Conservation (phyloP, 2,888 invertebrate species). For the Calliphora vomitoria region DNA sequence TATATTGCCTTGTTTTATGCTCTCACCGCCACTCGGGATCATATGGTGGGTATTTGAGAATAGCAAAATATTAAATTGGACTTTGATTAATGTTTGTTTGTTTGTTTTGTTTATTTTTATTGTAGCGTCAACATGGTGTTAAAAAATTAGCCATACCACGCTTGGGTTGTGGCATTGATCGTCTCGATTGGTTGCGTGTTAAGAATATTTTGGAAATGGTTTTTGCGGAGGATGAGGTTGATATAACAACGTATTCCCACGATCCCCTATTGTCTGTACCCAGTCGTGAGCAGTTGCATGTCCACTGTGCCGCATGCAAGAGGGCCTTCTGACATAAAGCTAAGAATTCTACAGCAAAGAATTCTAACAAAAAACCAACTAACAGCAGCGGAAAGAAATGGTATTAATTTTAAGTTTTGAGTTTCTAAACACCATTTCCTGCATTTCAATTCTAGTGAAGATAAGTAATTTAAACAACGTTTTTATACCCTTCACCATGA, state of each 20-base stretch:
- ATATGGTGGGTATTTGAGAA: constrained; percentile 80
- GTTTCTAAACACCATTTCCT: neutral
- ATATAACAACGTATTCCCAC: constrained; percentile 86
- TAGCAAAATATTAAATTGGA: neutral
- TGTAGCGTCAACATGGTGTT: constrained; percentile 84
- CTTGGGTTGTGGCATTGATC: constrained; percentile 89
- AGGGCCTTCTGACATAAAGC: constrained; percentile 63
- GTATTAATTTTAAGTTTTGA: constrained; percentile 42
- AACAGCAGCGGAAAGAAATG: constrained; percentile 40
- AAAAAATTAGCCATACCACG: constrained; percentile 87
- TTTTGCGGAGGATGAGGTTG: constrained; percentile 85
- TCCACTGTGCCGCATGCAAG: constrained; percentile 61
- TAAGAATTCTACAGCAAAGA: constrained; percentile 52
- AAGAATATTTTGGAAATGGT: constrained; percentile 85
- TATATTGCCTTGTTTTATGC: constrained; percentile 85
- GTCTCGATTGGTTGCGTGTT: constrained; percentile 86
- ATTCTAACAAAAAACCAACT: constrained; percentile 42
- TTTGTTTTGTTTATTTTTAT: neutral
- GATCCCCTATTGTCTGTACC: constrained; percentile 77
- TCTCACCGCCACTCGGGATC: constrained; percentile 82
- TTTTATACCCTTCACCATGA: no score
- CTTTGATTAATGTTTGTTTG: constrained; percentile 2
- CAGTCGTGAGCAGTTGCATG: constrained; percentile 71
- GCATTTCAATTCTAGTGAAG: no score
- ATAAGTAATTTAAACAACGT: no score